A percentile compares a stretch with the other conserved stretches of the same genome.
Conservation (phyloP, 1,140 invertebrate genomes). For the Halyomorpha halys region DNA sequence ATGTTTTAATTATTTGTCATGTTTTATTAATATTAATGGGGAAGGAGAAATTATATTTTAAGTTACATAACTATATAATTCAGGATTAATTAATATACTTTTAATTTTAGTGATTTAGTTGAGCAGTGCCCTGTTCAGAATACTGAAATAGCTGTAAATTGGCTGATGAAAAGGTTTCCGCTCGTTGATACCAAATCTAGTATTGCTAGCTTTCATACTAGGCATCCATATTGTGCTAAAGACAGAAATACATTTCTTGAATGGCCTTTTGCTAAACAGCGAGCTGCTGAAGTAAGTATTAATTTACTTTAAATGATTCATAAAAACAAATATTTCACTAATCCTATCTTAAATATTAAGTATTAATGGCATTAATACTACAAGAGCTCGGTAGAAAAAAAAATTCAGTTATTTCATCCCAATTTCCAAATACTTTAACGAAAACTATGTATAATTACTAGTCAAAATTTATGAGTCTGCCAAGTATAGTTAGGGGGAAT, state of each 20-base stretch:
- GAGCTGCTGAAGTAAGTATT: conserved; percentile 21
- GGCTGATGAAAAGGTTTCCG: conserved; percentile 23
- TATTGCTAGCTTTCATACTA: background rate
- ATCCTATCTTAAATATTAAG: too few species aligned
- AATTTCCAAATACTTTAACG: too few species aligned
- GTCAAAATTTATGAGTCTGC: too few species aligned
- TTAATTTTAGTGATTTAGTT: conserved; percentile 9
- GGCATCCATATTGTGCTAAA: conserved; percentile 25
- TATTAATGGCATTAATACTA: too few species aligned
- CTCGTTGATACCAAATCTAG: conserved; percentile 11
- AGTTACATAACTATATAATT: background rate
- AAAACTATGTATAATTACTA: too few species aligned
- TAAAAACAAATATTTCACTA: too few species aligned
- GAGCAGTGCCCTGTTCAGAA: conserved; percentile 6
- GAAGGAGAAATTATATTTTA: background rate
- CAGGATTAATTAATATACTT: background rate
- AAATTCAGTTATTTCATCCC: too few species aligned
- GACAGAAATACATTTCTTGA: conserved; percentile 2
- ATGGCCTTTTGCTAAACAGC: conserved; percentile 21
- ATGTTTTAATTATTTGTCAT: too few species aligned
- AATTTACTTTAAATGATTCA: too few species aligned
- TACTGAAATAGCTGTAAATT: conserved; percentile 23
- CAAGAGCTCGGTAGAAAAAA: too few species aligned
- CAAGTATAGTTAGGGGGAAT: too few species aligned
- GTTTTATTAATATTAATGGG: too few species aligned